Percentiles rank a stretch among this genome's conserved stretches.
phyloP scores from a whole-genome alignment of 2,797 vertebrate species.

The Tragopan temminckii region DNA sequence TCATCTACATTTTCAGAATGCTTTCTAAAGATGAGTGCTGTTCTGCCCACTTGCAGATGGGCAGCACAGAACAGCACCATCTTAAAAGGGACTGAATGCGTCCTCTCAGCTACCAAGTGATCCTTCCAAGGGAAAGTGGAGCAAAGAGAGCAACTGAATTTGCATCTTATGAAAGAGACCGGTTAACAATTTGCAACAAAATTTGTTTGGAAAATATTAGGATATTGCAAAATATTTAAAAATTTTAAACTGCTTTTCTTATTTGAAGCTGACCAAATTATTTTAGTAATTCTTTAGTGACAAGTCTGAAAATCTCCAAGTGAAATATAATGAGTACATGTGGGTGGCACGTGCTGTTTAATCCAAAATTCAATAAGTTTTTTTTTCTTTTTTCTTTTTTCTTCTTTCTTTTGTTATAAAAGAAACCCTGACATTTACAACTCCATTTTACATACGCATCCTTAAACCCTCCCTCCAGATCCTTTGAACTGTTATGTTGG shows the following conservation, averaged over 20 bases:
- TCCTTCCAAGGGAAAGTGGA: background rate
- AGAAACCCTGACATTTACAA: background rate
- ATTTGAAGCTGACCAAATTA: background rate
- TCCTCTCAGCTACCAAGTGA: background rate
- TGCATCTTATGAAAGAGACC: background rate
- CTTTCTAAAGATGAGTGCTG: background rate
- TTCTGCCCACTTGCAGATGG: conserved; percentile 7
- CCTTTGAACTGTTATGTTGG: background rate
- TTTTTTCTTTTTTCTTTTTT: no score
- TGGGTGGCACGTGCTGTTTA: background rate
- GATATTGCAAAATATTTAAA: background rate
- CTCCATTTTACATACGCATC: background rate
- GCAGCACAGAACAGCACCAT: background rate
- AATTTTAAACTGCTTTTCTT: background rate
- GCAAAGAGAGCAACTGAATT: background rate
- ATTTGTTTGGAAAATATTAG: background rate
- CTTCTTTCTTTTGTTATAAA: background rate
- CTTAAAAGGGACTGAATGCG: background rate
- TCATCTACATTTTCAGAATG: background rate
- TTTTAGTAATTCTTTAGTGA: background rate
- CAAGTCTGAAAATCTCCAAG: background rate
- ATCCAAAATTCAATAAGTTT: background rate
- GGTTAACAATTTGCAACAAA: background rate
- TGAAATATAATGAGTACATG: background rate
- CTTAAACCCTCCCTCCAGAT: background rate